Evolutionary conservation across 2,797 vertebrate genomes (phyloP), one percentile per base, ranked within the genome.

Genomic region (Margarornis squamiger): DNA sequence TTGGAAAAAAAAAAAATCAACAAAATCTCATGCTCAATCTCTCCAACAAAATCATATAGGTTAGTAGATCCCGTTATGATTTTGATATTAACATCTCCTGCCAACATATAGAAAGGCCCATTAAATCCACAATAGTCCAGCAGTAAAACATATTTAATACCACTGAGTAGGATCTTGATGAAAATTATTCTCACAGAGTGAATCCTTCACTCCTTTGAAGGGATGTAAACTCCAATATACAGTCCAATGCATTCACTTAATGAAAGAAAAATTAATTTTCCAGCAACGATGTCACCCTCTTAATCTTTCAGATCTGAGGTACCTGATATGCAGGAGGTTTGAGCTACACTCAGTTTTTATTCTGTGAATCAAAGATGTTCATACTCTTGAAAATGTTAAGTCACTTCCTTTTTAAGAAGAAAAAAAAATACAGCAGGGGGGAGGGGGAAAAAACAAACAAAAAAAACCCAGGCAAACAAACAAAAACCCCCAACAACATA

Each of bases 71-170:
- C 65, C 57, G 67, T 79, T 94, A 54, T 93, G 81, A 94, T 93
- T 91, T 91, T 51, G 49, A n/a, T 51, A 79, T 91, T 97, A 91
- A 62, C 80, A 86, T 92, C 78, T 94, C 54, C 74, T 97, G 72
- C 80, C 93, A 97, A 75, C 52, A 89, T 51, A 71, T 21, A 92
- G 87, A 90, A 96, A 93, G 77, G 55, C 10, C 70, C 72, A 91
- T 96, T 96, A 97, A 96, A 96, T 92, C 65, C 73, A 92, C 71
- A 85, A 87, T 7, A 77, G 51, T 85, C 73, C 61, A 83, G 55
- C 81, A 72, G 41, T 67, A 95, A 90, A 93, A 86, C 39, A 78
- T 22, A 46, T 88, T 97, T 84, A 94, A 55, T 66, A 79, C 29
- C 45, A 92, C n/a, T 51, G 75, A 48, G 63, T 45, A 94, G 49